These are phyloP conservation scores for Priocnemis perturbator DNA, from an alignment of 2,888 invertebrate genomes.

Conservation along the genomic window DNA sequence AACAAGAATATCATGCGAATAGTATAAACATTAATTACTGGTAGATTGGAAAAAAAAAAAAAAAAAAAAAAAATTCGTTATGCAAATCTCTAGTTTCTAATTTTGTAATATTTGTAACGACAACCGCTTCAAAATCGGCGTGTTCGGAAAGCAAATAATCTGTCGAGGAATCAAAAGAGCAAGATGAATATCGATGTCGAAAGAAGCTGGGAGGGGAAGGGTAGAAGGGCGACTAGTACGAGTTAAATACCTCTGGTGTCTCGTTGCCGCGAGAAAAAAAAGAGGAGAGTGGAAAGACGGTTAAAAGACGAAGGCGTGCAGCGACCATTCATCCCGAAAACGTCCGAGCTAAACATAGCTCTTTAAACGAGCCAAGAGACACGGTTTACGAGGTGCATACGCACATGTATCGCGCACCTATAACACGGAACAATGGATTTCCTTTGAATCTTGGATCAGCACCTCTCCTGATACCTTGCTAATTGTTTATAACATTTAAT, in stretches of 20 bases:
- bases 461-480: neutral
- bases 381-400: constrained; percentile 51
- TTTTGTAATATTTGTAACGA: too few species aligned
- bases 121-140: too few species aligned
- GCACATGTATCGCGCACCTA: constrained; percentile 37
- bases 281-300: constrained; percentile 46
- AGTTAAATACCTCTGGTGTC: constrained; percentile 57
- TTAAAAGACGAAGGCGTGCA: constrained; percentile 34
- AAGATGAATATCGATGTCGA: too few species aligned
- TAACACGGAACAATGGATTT: constrained; percentile 36
- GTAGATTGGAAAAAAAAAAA: too few species aligned
- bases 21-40: too few species aligned
- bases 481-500: too few species aligned
- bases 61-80: too few species aligned
- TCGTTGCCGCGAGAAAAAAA: constrained; percentile 53
- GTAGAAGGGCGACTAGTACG: constrained; percentile 20
- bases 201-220: constrained; percentile 17
- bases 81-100: too few species aligned
- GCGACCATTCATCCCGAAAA: constrained; percentile 66
- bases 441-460: constrained; percentile 25
- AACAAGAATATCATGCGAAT: too few species aligned
- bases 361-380: constrained; percentile 45
- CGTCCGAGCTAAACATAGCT: constrained; percentile 66
- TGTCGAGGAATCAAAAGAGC: too few species aligned
- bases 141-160: too few species aligned